phyloP scores from a whole-genome alignment of 2,113 vertebrate species.

The Macaca nemestrina region DNA sequence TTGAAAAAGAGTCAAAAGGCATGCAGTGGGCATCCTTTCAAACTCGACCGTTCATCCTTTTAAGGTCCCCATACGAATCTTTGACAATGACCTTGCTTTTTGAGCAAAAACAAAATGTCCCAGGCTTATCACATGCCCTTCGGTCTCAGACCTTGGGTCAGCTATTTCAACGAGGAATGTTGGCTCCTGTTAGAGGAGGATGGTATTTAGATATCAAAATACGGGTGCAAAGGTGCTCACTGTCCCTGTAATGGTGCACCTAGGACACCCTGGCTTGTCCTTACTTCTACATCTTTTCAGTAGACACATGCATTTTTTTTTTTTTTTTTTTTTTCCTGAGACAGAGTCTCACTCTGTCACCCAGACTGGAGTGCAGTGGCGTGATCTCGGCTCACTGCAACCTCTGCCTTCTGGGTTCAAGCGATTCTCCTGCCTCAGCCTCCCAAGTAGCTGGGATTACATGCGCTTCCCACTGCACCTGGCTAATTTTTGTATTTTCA shows the following conservation, averaged over 20 bases:
- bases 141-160: background rate
- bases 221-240: rapidly evolving
- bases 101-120: background rate
- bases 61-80: background rate
- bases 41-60: background rate
- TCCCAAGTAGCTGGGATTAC: no score
- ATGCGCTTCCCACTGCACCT: no score
- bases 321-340: no score
- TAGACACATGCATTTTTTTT: background rate
- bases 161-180: background rate
- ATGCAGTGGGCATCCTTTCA: background rate
- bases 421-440: no score
- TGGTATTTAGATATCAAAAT: background rate
- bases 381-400: no score
- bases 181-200: background rate
- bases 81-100: background rate
- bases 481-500: no score
- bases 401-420: no score
- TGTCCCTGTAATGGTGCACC: background rate
- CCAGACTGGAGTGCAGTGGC: no score
- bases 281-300: background rate
- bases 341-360: no score
- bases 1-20: background rate
- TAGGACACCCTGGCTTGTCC: background rate
- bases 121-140: background rate